phyloP scores from a whole-genome alignment of 2,797 vertebrate genomes.

The Astyanax mexicanus region DNA sequence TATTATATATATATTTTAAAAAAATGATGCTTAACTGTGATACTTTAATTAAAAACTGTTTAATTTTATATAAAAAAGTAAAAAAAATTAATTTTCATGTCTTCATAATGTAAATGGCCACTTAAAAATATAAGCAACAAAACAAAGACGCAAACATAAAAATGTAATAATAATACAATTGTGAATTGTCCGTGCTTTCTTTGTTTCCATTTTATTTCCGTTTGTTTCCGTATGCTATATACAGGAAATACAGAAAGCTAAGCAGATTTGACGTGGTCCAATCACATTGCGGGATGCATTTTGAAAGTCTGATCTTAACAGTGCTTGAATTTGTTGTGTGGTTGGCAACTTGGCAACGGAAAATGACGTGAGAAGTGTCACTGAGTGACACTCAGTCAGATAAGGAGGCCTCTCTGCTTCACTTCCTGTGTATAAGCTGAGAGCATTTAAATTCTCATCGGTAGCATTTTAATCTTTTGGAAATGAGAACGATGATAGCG shows the following conservation, averaged over 20 bases:
- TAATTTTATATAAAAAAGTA: too few relatives aligned
- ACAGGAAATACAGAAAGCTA: not conserved
- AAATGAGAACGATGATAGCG: not conserved
- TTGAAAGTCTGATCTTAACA: conserved; percentile 54
- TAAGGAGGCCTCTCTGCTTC: conserved; percentile 64
- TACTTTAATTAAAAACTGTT: too few relatives aligned
- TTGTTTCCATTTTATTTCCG: not conserved
- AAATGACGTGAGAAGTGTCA: conserved; percentile 58
- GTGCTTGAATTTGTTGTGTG: conserved; percentile 59
- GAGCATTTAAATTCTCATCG: conserved; percentile 56
- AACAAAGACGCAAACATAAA: not conserved
- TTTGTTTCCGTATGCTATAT: not conserved
- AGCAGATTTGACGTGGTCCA: not conserved
- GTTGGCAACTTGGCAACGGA: conserved; percentile 60
- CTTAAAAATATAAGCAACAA: not conserved
- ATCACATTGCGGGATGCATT: conserved; percentile 23
- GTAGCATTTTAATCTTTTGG: conserved; percentile 57
- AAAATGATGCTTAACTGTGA: too few relatives aligned
- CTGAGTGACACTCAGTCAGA: conserved; percentile 66
- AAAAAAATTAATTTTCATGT: too few relatives aligned
- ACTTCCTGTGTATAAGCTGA: conserved; percentile 58
- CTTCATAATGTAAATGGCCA: too few relatives aligned
- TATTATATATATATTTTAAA: too few relatives aligned
- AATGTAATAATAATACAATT: not conserved
- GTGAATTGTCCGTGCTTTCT: too few relatives aligned